Percentiles rank a stretch among this genome's conserved stretches.
These are phyloP conservation scores for Isurus oxyrinchus DNA, from an alignment of 2,113 vertebrate species.

Conservation along the genomic window DNA sequence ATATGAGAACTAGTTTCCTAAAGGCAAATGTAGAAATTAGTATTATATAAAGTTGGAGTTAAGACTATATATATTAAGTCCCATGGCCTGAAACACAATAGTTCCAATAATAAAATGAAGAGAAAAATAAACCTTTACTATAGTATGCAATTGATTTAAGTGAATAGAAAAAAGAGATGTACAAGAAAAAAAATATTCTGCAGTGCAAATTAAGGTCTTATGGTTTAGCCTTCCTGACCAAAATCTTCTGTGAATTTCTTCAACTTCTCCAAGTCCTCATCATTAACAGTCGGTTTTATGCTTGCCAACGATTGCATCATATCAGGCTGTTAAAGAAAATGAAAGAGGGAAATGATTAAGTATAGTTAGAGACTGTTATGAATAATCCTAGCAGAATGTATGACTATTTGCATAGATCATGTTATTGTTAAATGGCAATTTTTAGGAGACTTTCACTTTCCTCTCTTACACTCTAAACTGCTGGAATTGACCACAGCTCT, in stretches of 20 bases:
- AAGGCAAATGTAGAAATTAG: slow-evolving; percentile 27
- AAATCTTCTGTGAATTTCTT: slow-evolving; percentile 98
- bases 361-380: neutral
- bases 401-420: neutral
- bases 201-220: slow-evolving; percentile 41
- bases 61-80: slow-evolving; percentile 2
- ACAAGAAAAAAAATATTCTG: slow-evolving; percentile 36
- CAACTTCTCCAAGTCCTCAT: slow-evolving; percentile 85
- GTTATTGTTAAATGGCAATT: neutral
- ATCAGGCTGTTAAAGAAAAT: slow-evolving; percentile 61
- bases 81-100: slow-evolving; percentile 16
- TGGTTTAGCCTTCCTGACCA: slow-evolving; percentile 88
- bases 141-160: slow-evolving; percentile 57
- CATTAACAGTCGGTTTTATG: slow-evolving; percentile 94
- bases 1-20: neutral
- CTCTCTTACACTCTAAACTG: neutral
- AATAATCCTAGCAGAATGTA: neutral
- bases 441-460: neutral
- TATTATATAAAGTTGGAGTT: neutral
- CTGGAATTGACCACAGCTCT: neutral
- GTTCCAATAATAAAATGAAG: slow-evolving; percentile 15
- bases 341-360: neutral
- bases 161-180: slow-evolving; percentile 52
- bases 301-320: slow-evolving; percentile 75
- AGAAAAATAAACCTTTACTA: slow-evolving; percentile 20